Conservation (phyloP, 1,140 invertebrate genomes). For the Caenorhabditis brenneri region DNA sequence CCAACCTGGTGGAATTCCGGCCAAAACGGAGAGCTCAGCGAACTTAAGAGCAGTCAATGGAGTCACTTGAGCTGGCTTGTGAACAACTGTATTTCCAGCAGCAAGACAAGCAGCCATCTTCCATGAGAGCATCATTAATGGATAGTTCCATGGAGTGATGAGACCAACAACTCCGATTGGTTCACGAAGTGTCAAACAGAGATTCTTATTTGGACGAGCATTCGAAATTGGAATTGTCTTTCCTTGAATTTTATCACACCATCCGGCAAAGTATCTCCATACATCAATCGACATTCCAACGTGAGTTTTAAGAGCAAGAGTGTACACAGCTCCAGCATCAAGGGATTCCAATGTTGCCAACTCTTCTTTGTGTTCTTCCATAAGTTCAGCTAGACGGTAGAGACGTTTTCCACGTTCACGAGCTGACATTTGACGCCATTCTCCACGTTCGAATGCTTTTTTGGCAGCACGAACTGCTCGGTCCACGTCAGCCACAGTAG, state of each 20-base stretch:
- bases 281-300: constrained; percentile 91
- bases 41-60: constrained; percentile 91
- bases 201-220: constrained; percentile 86
- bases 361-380: constrained; percentile 91
- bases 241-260: constrained; percentile 75
- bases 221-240: constrained; percentile 77
- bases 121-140: constrained; percentile 74
- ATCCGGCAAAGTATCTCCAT: constrained; percentile 83
- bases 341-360: constrained; percentile 88
- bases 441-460: constrained; percentile 82
- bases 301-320: constrained; percentile 89
- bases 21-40: constrained; percentile 83
- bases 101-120: constrained; percentile 77
- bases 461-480: constrained; percentile 83
- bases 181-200: constrained; percentile 86
- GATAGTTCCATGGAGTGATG: constrained; percentile 78
- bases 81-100: constrained; percentile 77
- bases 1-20: constrained; percentile 80
- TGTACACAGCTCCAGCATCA: constrained; percentile 93
- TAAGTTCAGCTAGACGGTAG: constrained; percentile 84
- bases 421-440: constrained; percentile 86
- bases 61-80: constrained; percentile 77
- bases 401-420: constrained; percentile 81
- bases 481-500: constrained; percentile 82
- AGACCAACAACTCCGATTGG: constrained; percentile 78